Base-by-base conservation (phyloP, 2,888 invertebrate genomes). In the Ischnura elegans region DNA sequence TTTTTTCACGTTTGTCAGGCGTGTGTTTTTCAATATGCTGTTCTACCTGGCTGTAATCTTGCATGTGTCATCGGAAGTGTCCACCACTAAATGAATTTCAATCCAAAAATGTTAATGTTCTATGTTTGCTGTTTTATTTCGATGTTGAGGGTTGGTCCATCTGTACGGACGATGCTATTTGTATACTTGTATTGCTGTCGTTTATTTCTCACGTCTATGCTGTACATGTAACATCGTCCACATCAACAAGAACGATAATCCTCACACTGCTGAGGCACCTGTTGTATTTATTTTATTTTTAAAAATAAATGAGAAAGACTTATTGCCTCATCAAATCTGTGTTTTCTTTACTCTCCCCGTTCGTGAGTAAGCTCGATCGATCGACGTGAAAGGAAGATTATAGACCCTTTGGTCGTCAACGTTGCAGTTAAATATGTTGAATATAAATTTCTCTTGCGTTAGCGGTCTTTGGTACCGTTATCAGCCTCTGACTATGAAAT, bases 221-320 rank as follows among this genome's bases (percentile, higher is more conserved):
- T 90, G 90, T 90, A 90, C 90, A 90, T 90, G 90, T 90, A 66
- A 66, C 90, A 90, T 90, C 61, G 90, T 90, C 90, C 61, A 61
- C 61, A 90, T 90, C 61, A n/a, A 90, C 45, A 66, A 43, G 61
- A 90, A 61, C 43, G 61, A 61, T 25, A 61, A 90, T 61, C 90
- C 90, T 90, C 90, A 55, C 61, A 55, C 87, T 16, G 29, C 66
- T 90, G 90, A 61, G 90, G 90, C 90, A 43, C 90, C 90, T 90
- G 90, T 90, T 90, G 90, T 90, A 90, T 90, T 90, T 90, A 90
- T 90, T 90, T 90, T 90, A 90, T 90, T 90, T 90, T 76, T 90
- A 43, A 90, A 90, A 90, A 90, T 90, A 90, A 90, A 90, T 61
- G 61, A 90, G 90, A 90, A 90, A 42, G 61, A 86, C 25, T 86